These are phyloP conservation scores for Cerastis leucographa DNA, from an alignment of 2,888 invertebrate genomes.

Conservation along the genomic window DNA sequence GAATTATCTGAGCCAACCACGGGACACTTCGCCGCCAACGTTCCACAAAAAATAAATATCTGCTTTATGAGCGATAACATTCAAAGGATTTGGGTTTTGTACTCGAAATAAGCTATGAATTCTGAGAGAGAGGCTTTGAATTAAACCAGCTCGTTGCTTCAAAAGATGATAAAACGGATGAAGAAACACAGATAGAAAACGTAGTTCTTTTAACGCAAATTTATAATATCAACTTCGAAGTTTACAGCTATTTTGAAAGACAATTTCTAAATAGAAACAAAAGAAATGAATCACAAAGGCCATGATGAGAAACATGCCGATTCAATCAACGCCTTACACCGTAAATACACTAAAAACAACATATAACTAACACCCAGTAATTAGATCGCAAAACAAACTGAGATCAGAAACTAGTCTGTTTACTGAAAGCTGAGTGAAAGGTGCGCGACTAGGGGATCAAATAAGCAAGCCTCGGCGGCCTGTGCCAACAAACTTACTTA, in stretches of 20 bases:
- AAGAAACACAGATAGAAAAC: slow-evolving; percentile 34
- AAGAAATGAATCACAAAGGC: slow-evolving; percentile 10
- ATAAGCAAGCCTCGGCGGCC: slow-evolving; percentile 47
- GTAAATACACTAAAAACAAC: slow-evolving; percentile 20
- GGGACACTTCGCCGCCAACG: slow-evolving; percentile 30
- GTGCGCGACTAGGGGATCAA: slow-evolving; percentile 48
- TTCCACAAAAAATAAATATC: slow-evolving; percentile 62
- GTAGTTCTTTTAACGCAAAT: slow-evolving; percentile 18
- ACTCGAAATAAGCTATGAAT: slow-evolving; percentile 55
- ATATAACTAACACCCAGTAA: slow-evolving; percentile 19
- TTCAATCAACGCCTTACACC: background rate
- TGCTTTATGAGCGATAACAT: slow-evolving; percentile 57
- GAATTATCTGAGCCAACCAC: slow-evolving; percentile 64
- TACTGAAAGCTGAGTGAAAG: slow-evolving; percentile 38
- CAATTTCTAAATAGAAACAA: slow-evolving; percentile 14
- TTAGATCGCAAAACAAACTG: slow-evolving; percentile 36
- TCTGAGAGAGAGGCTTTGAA: slow-evolving; percentile 36
- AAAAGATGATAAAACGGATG: slow-evolving; percentile 21
- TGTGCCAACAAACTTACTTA: slow-evolving; percentile 58
- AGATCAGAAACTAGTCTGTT: slow-evolving; percentile 31
- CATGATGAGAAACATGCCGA: background rate
- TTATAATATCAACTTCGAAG: background rate
- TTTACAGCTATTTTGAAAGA: background rate
- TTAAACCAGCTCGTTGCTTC: slow-evolving; percentile 43
- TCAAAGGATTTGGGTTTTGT: slow-evolving; percentile 58